Evolutionary conservation across 2,888 invertebrate genomes (phyloP).

Genomic region (Nipponacmea schrenckii): DNA sequence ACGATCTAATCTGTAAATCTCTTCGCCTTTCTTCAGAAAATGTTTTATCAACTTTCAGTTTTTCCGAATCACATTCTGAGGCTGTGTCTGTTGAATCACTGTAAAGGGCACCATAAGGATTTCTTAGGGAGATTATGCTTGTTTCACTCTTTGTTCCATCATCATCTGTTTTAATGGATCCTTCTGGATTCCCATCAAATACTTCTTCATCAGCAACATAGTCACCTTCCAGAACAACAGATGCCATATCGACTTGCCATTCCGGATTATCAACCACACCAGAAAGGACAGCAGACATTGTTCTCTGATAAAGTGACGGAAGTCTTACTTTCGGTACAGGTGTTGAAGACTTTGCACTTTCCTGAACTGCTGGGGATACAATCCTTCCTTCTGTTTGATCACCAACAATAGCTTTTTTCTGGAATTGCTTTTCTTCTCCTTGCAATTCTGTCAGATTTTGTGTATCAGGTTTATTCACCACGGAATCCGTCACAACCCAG

Average conservation of each 20-base stretch:
- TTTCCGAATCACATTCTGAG: constrained; percentile 17
- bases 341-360: background rate
- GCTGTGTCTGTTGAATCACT: constrained; percentile 19
- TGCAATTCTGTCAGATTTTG: background rate
- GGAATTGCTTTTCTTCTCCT: background rate
- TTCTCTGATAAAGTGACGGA: constrained; percentile 30
- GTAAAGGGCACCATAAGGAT: constrained; percentile 13
- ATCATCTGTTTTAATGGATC: constrained; percentile 13
- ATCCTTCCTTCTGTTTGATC: background rate
- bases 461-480: background rate
- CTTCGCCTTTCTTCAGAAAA: background rate
- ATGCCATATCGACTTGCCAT: constrained; percentile 10
- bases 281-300: constrained; percentile 32
- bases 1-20: background rate
- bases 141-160: constrained; percentile 3
- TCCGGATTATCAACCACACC: constrained; percentile 17
- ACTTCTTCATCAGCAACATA: constrained; percentile 14
- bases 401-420: background rate
- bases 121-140: constrained; percentile 12
- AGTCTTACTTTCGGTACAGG: constrained; percentile 18
- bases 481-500: constrained; percentile 15
- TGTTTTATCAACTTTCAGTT: background rate
- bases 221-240: background rate
- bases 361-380: background rate
- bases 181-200: background rate